Conservation (phyloP, 1,140 invertebrate species). For the Neoseiulus cucumeris region DNA sequence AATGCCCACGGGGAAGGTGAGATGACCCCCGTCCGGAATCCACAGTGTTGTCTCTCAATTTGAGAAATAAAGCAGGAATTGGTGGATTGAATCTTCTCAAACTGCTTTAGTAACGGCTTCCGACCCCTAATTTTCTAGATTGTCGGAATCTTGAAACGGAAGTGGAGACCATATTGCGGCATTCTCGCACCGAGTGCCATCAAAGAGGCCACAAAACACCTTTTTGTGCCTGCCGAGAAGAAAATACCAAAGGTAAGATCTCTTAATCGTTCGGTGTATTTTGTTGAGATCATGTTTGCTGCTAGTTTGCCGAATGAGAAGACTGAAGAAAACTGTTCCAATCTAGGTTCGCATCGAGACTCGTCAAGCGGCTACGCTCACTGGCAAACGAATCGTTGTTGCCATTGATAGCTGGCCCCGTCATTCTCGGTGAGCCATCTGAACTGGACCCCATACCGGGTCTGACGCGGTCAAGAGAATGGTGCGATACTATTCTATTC, state of each 20-base stretch:
- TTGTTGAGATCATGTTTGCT: too few species aligned
- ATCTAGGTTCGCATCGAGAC: conserved; percentile 79
- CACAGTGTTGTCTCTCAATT: not conserved
- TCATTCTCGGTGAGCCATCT: conserved; percentile 43
- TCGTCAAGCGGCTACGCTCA: conserved; percentile 55
- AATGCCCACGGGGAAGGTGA: conserved; percentile 15
- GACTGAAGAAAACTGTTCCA: too few species aligned
- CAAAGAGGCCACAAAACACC: conserved; percentile 34
- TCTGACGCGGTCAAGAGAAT: not conserved
- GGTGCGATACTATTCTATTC: not conserved
- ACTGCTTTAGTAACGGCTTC: too few species aligned
- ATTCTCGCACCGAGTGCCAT: conserved; percentile 60
- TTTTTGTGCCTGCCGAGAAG: conserved; percentile 12
- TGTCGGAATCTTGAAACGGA: conserved; percentile 83
- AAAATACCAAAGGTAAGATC: not conserved
- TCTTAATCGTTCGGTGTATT: too few species aligned
- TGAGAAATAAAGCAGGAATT: conserved; percentile 47
- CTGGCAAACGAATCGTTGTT: conserved; percentile 66
- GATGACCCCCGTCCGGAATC: conserved; percentile 13
- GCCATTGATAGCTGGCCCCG: conserved; percentile 80
- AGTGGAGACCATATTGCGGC: conserved; percentile 92
- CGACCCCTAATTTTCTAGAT: conserved; percentile 32
- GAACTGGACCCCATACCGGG: too few species aligned
- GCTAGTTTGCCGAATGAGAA: too few species aligned
- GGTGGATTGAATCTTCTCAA: not conserved